phyloP scores from a whole-genome alignment of 2,888 invertebrate species.

The Pristionchus exspectatus region DNA sequence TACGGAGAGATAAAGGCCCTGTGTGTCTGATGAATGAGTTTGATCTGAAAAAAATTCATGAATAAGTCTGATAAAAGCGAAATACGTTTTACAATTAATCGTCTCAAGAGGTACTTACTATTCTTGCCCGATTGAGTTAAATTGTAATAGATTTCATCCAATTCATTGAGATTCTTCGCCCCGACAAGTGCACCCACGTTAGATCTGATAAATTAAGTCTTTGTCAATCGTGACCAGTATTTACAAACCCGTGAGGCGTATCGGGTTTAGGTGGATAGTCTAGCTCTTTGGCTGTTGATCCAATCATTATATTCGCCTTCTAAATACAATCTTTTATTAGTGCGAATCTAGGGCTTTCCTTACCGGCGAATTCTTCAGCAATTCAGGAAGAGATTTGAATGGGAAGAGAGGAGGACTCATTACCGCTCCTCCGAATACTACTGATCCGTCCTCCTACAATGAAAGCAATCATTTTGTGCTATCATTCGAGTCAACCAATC shows the following conservation, averaged over 20 bases:
- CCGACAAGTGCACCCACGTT: background rate
- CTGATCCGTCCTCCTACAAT: background rate
- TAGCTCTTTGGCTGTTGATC: background rate
- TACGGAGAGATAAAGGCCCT: background rate
- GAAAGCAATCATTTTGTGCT: no score
- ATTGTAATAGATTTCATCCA: constrained; percentile 40
- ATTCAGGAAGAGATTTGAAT: background rate
- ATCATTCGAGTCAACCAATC: no score
- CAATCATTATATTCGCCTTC: background rate
- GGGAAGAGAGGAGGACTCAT: constrained; percentile 38
- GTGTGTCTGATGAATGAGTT: constrained; percentile 5
- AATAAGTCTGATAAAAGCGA: background rate
- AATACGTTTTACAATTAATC: background rate
- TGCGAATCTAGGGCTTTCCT: no score
- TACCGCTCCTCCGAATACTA: background rate
- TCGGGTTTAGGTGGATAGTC: background rate
- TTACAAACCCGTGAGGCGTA: background rate
- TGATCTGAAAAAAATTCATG: background rate
- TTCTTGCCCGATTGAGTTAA: background rate
- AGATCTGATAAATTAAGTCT: background rate
- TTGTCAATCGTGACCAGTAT: background rate
- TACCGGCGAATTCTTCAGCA: constrained; percentile 15
- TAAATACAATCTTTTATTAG: background rate
- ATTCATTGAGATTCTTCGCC: background rate
- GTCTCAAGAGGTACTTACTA: background rate